Evolutionary conservation across 2,113 vertebrate genomes (phyloP).

Genomic region (Orthonyx spaldingii): DNA sequence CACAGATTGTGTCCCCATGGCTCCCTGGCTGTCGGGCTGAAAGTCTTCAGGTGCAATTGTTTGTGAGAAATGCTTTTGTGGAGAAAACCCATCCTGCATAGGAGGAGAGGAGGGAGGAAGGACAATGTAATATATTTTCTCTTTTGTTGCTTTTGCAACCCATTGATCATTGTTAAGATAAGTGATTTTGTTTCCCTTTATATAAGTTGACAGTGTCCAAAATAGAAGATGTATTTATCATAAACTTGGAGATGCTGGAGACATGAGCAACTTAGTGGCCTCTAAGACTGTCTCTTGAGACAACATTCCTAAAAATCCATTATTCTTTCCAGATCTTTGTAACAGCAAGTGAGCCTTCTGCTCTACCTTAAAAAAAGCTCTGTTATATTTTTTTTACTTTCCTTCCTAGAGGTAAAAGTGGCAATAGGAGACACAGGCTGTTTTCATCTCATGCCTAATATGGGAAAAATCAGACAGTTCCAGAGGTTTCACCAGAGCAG

Average conservation of each 20-base stretch:
- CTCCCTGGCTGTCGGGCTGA: not conserved
- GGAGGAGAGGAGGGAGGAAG: not conserved
- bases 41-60: not conserved
- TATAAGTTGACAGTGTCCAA: not conserved
- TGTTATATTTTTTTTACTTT: not conserved
- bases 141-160: not conserved
- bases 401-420: not conserved
- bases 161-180: not conserved
- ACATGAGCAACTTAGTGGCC: not conserved
- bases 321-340: not conserved
- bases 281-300: not conserved
- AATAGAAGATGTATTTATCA: not conserved
- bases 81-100: not conserved
- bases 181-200: not conserved
- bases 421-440: not conserved
- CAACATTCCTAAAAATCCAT: not conserved
- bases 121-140: not conserved
- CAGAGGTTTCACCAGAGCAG: not conserved
- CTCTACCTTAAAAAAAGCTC: not conserved
- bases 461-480: not conserved
- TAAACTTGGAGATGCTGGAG: not conserved
- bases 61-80: not conserved
- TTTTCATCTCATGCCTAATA: not conserved
- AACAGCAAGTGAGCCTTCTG: not conserved
- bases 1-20: not conserved